Evolutionary conservation across 2,113 vertebrate species (phyloP), one percentile per base, ranked within the genome.

Genomic region (Trichechus manatus): DNA sequence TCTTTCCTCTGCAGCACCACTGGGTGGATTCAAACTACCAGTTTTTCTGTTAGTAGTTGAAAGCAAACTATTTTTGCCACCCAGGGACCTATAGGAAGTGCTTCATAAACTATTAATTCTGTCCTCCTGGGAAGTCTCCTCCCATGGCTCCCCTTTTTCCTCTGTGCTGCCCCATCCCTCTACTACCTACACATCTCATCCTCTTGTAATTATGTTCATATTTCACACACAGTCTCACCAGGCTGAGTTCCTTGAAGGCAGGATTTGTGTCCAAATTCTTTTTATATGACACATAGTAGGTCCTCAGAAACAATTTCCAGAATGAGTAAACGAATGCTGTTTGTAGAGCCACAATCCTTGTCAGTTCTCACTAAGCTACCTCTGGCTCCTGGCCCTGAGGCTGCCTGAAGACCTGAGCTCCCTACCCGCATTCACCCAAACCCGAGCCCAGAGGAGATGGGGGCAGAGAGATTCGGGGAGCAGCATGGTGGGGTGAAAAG

Each of bases 271-370:
- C 63, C 88, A 63, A 63, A 84, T 93, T 33, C 74, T 44, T 93
- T 95, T 93, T 63, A 29, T 31, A 47, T 42, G 33, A 63, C 75
- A 72, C 17, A 29, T 44, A 93, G 84, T 86, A 91, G 87, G 80
- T 56, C 87, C 75, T 91, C 94, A 93, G 78, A 93, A 79, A 82
- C 8, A 5, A 87, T 91, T 87, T 80, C 27, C n/a, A 25, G 9
- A 86, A 81, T 66, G 75, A 93, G 90, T 33, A 87, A 68, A 50
- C 19, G 22, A 33, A 53, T 53, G 47, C 17, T 47, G 59, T 22
- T 66, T 50, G 36, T 64, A 77, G 15, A 85, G 61, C 36, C 50
- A 42, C 13, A 44, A 90, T 68, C 56, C 63, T 79, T 80, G 15
- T 47, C 61, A 61, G 59, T 56, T 82, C 74, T 86, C 27, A 20